Percentiles rank a stretch among this genome's conserved stretches.
phyloP scores from a whole-genome alignment of 1,140 invertebrate genomes.

The Saccostrea glomerata region DNA sequence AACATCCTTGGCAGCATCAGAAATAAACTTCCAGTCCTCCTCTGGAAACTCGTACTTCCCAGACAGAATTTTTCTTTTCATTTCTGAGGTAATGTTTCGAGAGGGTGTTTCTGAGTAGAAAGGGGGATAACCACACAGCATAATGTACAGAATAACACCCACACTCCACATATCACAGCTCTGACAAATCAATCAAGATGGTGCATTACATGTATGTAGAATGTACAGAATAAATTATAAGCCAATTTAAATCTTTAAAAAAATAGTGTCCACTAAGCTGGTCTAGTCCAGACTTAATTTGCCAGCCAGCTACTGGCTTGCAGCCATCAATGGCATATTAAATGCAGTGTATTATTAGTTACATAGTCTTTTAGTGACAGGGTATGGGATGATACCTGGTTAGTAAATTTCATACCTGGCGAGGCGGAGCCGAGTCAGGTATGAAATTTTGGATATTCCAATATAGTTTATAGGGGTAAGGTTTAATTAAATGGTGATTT shows the following conservation, averaged over 20 bases:
- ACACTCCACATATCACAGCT: conserved; percentile 85
- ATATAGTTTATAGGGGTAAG: not conserved
- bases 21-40: conserved; percentile 74
- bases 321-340: no score
- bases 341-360: no score
- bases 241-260: no score
- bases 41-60: conserved; percentile 75
- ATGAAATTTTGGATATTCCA: not conserved
- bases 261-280: no score
- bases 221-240: no score
- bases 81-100: conserved; percentile 68
- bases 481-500: not conserved
- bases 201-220: no score
- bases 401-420: no score
- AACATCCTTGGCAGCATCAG: conserved; percentile 71
- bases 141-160: conserved; percentile 84
- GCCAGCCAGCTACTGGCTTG: no score
- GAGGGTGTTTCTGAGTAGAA: conserved; percentile 75
- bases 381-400: no score
- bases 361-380: no score
- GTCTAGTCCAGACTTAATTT: no score
- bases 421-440: no score
- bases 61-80: conserved; percentile 74
- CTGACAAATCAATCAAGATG: conserved; percentile 64
- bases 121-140: conserved; percentile 79